phyloP scores from a whole-genome alignment of 1,140 invertebrate species.

The Drosophila nigromelanica region DNA sequence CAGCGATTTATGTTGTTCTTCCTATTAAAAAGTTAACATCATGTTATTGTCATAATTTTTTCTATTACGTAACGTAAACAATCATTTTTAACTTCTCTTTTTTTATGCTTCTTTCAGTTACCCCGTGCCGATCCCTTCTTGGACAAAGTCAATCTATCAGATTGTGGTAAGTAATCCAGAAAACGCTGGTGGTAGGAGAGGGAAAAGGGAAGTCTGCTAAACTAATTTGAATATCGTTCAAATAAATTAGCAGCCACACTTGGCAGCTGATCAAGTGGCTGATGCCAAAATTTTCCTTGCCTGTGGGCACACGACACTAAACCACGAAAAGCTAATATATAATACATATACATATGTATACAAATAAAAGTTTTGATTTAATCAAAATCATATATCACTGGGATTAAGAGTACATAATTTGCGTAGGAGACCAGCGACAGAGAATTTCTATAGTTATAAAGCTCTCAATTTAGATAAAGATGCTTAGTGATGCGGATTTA shows the following conservation, averaged over 20 bases:
- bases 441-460: slow-evolving; percentile 10
- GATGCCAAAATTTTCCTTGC: slow-evolving; percentile 13
- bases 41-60: too few species aligned
- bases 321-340: slow-evolving; percentile 19
- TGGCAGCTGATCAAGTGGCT: slow-evolving; percentile 59
- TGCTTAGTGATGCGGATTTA: slow-evolving; percentile 25
- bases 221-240: slow-evolving; percentile 38
- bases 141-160: slow-evolving; percentile 93
- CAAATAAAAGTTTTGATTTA: slow-evolving; percentile 37
- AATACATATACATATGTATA: slow-evolving; percentile 5
- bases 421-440: slow-evolving; percentile 18
- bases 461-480: neutral
- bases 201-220: slow-evolving; percentile 1
- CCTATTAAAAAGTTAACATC: too few species aligned
- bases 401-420: slow-evolving; percentile 36
- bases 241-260: slow-evolving; percentile 60
- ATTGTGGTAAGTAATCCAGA: slow-evolving; percentile 89
- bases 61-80: too few species aligned
- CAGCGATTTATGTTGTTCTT: too few species aligned
- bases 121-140: slow-evolving; percentile 94
- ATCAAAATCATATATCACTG: slow-evolving; percentile 44
- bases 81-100: too few species aligned
- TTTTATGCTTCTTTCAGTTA: slow-evolving; percentile 87
- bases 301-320: slow-evolving; percentile 60
- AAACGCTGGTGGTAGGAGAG: neutral